phyloP scores from a whole-genome alignment of 1,140 invertebrate genomes.

The Planococcus citri region DNA sequence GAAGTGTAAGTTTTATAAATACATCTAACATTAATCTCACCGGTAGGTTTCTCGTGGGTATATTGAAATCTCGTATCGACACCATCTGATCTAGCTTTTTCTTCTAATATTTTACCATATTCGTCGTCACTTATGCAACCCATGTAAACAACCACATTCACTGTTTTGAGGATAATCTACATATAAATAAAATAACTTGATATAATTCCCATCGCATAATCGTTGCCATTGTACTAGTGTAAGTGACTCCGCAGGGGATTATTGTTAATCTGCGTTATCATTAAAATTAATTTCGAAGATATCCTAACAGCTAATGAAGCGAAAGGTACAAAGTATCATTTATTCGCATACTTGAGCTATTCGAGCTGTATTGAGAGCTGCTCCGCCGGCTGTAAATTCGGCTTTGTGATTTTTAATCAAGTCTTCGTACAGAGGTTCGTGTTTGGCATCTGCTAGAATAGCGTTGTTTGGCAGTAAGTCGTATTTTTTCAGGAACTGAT shows the following conservation, averaged over 20 bases:
- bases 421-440: constrained; percentile 75
- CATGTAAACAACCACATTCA: constrained; percentile 73
- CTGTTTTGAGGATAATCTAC: constrained; percentile 74
- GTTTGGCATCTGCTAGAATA: constrained; percentile 83
- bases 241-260: no score
- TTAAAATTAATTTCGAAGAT: no score
- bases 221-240: no score
- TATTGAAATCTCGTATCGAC: constrained; percentile 80
- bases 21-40: no score
- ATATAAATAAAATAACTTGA: constrained; percentile 24
- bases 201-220: no score
- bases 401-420: constrained; percentile 58
- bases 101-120: constrained; percentile 72
- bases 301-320: no score
- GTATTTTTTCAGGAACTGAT: constrained; percentile 71
- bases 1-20: no score
- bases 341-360: constrained; percentile 58
- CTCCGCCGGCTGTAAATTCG: constrained; percentile 88
- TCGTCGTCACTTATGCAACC: constrained; percentile 89
- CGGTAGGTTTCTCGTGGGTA: constrained; percentile 57
- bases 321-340: not conserved
- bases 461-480: constrained; percentile 82
- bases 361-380: constrained; percentile 87
- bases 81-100: constrained; percentile 66
- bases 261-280: no score